Evolutionary conservation across 2,888 invertebrate genomes (phyloP).

Genomic region (Drepana falcataria): DNA sequence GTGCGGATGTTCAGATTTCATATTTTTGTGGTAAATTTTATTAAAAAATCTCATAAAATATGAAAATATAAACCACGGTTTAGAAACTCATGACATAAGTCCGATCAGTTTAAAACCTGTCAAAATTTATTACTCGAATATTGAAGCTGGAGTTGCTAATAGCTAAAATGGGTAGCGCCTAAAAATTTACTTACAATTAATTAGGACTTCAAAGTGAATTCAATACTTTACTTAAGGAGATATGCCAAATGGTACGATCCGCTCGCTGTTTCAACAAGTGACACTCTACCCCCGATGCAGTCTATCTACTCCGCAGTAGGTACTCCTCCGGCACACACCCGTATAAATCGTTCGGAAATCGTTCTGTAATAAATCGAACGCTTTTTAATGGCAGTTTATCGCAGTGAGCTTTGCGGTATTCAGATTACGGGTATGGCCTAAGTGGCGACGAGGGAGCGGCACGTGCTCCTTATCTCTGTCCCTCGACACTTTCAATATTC

Average conservation of each 20-base stretch:
- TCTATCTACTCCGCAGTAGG: conserved; percentile 13
- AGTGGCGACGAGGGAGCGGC: conserved; percentile 71
- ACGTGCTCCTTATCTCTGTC: conserved; percentile 73
- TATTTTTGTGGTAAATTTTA: too few relatives aligned
- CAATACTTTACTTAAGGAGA: too few relatives aligned
- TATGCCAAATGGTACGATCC: not conserved
- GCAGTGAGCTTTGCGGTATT: conserved; percentile 75
- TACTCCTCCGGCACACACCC: conserved; percentile 17
- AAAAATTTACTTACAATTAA: too few relatives aligned
- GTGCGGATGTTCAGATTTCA: conserved; percentile 11
- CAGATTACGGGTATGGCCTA: conserved; percentile 69
- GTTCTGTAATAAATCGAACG: conserved; percentile 77
- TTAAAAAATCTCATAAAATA: too few relatives aligned
- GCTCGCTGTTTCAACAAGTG: not conserved
- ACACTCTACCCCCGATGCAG: not conserved
- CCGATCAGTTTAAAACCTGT: too few relatives aligned
- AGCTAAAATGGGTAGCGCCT: too few relatives aligned
- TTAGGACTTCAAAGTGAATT: too few relatives aligned
- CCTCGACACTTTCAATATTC: conserved; percentile 78
- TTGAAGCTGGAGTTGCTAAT: too few relatives aligned
- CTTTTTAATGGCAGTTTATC: conserved; percentile 79
- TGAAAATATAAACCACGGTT: too few relatives aligned
- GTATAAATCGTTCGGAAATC: conserved; percentile 70
- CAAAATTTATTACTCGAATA: too few relatives aligned
- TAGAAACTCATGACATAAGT: too few relatives aligned